phyloP scores from a whole-genome alignment of 2,113 vertebrate genomes.

The Prinia subflava region DNA sequence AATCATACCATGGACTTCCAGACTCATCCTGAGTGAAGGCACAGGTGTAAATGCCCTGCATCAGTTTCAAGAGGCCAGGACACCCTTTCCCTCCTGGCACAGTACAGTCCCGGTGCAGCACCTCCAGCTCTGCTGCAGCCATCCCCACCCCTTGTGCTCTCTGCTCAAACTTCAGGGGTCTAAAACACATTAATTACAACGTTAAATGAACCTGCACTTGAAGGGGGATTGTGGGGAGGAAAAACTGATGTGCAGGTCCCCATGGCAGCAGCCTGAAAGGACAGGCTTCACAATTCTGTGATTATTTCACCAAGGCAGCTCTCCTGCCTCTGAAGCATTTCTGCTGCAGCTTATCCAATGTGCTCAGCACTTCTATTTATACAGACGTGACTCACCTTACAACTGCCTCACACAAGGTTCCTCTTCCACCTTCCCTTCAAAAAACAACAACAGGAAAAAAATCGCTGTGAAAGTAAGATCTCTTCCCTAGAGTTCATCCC shows the following conservation, averaged over 20 bases:
- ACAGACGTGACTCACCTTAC: neutral
- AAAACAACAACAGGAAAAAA: neutral
- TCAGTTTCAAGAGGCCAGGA: neutral
- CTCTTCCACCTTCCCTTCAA: neutral
- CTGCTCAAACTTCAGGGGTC: neutral
- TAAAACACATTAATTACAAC: neutral
- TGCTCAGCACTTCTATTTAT: conserved; percentile 39
- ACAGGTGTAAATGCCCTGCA: neutral
- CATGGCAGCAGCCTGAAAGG: neutral
- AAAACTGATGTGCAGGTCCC: neutral
- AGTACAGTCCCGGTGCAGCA: neutral
- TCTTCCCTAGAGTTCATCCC: neutral
- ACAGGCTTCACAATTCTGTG: neutral
- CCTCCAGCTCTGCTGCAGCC: neutral
- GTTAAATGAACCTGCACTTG: neutral
- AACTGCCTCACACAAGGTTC: neutral
- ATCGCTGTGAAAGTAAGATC: neutral
- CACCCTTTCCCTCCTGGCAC: neutral
- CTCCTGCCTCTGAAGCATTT: neutral
- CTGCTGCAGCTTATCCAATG: neutral
- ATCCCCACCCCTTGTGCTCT: neutral
- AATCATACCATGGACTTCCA: fast-evolving
- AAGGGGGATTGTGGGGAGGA: neutral
- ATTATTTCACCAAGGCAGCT: neutral
- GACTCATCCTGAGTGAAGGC: neutral